phyloP scores from a whole-genome alignment of 2,113 vertebrate species.

The Phalacrocorax carbo region DNA sequence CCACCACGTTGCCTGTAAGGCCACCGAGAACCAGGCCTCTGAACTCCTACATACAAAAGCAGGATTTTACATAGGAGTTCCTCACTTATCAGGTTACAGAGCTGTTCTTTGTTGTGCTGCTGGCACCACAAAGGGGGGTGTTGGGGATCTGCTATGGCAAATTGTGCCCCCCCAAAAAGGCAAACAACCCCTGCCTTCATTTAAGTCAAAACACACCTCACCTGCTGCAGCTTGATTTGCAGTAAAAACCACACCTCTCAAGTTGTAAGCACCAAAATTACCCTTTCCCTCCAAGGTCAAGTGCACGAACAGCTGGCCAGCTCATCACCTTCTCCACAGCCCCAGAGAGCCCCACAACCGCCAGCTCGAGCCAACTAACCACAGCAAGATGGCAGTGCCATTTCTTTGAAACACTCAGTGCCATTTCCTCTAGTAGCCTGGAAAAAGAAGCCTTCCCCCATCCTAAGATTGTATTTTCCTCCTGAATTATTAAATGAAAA shows the following conservation, averaged over 20 bases:
- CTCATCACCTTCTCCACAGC: not conserved
- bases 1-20: rapidly evolving
- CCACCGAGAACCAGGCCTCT: not conserved
- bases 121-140: rapidly evolving
- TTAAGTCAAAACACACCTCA: not conserved
- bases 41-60: no score
- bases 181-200: not conserved
- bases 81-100: rapidly evolving
- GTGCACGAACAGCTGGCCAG: rapidly evolving
- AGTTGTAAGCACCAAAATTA: not conserved
- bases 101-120: not conserved
- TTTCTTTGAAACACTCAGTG: rapidly evolving
- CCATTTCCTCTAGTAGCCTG: not conserved
- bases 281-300: not conserved
- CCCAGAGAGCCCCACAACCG: not conserved
- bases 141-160: not conserved
- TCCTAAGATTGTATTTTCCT: not conserved
- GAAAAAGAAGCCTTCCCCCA: not conserved
- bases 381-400: rapidly evolving
- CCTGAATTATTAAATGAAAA: not conserved
- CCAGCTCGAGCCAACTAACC: not conserved
- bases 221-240: not conserved
- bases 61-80: rapidly evolving
- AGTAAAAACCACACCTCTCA: no score
- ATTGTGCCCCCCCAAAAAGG: not conserved